These are phyloP conservation scores for Lucilia cuprina DNA, from an alignment of 1,140 invertebrate genomes.

Conservation along the genomic window DNA sequence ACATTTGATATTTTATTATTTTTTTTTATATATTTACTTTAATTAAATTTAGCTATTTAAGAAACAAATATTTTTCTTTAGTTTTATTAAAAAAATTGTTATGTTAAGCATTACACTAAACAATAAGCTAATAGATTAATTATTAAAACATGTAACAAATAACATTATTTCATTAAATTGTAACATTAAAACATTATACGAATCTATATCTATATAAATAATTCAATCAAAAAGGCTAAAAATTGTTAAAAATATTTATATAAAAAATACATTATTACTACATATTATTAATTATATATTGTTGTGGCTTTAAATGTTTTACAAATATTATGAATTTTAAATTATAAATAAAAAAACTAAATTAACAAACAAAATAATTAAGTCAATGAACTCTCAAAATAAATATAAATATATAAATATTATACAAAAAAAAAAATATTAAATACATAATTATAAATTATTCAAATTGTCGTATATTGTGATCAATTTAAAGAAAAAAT, in stretches of 20 bases:
- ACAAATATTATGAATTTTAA: constrained; percentile 4
- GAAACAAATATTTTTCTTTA: too few relatives aligned
- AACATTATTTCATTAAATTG: not conserved
- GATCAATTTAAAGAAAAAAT: not conserved
- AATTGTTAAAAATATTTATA: constrained; percentile 25
- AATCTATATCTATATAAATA: not conserved
- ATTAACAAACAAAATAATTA: not conserved
- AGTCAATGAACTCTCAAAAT: not conserved
- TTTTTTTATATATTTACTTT: too few relatives aligned
- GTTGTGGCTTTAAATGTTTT: constrained; percentile 29
- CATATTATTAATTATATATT: constrained; percentile 14
- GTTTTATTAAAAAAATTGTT: too few relatives aligned
- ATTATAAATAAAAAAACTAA: not conserved
- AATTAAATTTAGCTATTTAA: too few relatives aligned
- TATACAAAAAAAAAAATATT: not conserved
- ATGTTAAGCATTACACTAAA: too few relatives aligned
- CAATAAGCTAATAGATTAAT: not conserved
- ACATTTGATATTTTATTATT: not conserved
- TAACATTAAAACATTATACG: not conserved
- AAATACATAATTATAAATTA: not conserved
- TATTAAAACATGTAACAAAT: not conserved
- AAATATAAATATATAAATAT: not conserved
- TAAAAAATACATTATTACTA: not conserved
- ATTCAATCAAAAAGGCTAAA: constrained; percentile 4
- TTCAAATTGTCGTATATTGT: not conserved